Percentiles rank a stretch among this genome's conserved stretches.
Conservation (phyloP, 2,888 invertebrate genomes). For the Microdon myrmicae region DNA sequence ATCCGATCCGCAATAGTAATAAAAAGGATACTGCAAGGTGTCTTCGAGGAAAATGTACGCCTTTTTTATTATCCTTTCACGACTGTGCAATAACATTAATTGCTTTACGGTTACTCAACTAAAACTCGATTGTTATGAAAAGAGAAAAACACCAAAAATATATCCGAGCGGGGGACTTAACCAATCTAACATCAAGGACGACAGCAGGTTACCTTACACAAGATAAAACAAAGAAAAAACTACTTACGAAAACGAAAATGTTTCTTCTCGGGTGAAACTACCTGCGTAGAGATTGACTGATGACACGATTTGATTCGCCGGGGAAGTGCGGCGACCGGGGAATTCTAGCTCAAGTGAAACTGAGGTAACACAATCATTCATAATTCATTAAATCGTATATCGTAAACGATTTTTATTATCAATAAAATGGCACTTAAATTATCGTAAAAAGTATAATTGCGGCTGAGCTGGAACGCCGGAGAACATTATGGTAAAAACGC, state of each 20-base stretch:
- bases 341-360: constrained; percentile 10
- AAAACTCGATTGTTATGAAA: no score
- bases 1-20: constrained; percentile 22
- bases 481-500: constrained; percentile 11
- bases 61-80: constrained; percentile 10
- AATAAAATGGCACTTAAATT: constrained; percentile 56
- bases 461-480: constrained; percentile 16
- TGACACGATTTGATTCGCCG: no score
- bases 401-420: constrained; percentile 55
- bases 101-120: constrained; percentile 38
- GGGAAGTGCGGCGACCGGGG: no score
- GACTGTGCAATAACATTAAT: constrained; percentile 33
- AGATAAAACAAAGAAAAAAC: no score
- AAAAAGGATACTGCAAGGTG: constrained; percentile 40
- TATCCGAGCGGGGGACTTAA: constrained; percentile 2
- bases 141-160: not conserved
- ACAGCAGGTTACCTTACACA: no score
- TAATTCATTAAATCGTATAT: constrained; percentile 50
- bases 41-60: constrained; percentile 27
- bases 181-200: no score
- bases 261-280: no score
- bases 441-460: constrained; percentile 54
- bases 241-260: no score
- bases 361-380: constrained; percentile 46
- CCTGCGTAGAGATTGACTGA: no score